phyloP scores from a whole-genome alignment of 53 echinoderm and acorn worm species.

The Echinarachnius parma region DNA sequence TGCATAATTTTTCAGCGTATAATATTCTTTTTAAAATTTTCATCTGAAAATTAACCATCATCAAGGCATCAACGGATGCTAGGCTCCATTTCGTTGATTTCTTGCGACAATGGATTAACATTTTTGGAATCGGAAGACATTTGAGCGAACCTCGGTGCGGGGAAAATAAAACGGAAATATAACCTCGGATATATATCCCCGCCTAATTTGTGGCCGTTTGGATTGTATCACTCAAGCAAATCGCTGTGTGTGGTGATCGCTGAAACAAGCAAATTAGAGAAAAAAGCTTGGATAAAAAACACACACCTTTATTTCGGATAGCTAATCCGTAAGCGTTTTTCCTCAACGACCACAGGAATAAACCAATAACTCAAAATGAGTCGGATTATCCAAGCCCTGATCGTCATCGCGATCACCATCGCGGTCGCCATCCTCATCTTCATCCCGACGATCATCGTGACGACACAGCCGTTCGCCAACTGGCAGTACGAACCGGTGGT shows the following conservation, averaged over 20 bases:
- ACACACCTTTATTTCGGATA: not conserved
- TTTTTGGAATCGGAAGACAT: too few species aligned
- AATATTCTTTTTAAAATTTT: too few species aligned
- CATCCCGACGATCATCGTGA: slow-evolving; percentile 67
- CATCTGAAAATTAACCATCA: too few species aligned
- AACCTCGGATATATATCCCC: too few species aligned
- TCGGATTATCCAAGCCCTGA: slow-evolving; percentile 52
- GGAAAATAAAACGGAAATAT: too few species aligned
- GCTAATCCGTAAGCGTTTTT: too few species aligned
- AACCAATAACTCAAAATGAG: slow-evolving; percentile 19
- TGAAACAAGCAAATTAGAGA: not conserved
- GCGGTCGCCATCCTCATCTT: slow-evolving; percentile 55
- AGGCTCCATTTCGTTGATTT: too few species aligned
- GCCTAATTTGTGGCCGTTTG: too few species aligned
- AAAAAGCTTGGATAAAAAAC: not conserved
- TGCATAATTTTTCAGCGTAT: too few species aligned
- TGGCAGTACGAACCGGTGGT: slow-evolving; percentile 68
- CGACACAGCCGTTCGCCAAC: slow-evolving; percentile 67
- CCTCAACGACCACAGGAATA: not conserved
- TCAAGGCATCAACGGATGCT: too few species aligned
- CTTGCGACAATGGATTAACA: slow-evolving; percentile 3
- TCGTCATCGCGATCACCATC: slow-evolving; percentile 50
- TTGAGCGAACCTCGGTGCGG: too few species aligned
- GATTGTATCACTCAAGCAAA: too few species aligned
- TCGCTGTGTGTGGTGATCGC: not conserved